These are phyloP conservation scores for Stomorhina lunata DNA, from an alignment of 2,888 invertebrate species.

Conservation along the genomic window DNA sequence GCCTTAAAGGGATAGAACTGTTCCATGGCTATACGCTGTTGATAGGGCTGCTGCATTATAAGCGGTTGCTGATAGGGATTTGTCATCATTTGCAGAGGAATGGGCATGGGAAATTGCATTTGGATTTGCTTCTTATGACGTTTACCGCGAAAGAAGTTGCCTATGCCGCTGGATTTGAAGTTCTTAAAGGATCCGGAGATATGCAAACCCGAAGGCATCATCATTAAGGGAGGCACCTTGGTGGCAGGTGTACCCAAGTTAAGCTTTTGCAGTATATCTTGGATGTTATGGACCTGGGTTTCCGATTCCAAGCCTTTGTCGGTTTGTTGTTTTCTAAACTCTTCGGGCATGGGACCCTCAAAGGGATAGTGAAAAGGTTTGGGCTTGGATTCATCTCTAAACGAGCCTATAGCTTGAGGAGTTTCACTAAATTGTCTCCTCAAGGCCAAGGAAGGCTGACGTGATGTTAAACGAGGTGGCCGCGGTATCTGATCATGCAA, in stretches of 20 bases:
- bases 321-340: slow-evolving; percentile 73
- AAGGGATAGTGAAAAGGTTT: slow-evolving; percentile 78
- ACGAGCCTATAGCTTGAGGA: slow-evolving; percentile 51
- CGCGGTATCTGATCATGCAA: slow-evolving; percentile 74
- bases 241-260: slow-evolving; percentile 67
- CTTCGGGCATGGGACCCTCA: slow-evolving; percentile 76
- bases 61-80: slow-evolving; percentile 63
- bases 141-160: slow-evolving; percentile 77
- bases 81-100: slow-evolving; percentile 69
- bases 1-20: slow-evolving; percentile 87
- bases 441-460: slow-evolving; percentile 70
- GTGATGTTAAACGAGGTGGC: slow-evolving; percentile 74
- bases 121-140: slow-evolving; percentile 76
- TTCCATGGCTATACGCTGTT: slow-evolving; percentile 80
- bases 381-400: slow-evolving; percentile 73
- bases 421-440: slow-evolving; percentile 73
- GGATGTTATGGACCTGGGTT: slow-evolving; percentile 75
- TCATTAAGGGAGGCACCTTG: slow-evolving; percentile 69
- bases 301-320: slow-evolving; percentile 23
- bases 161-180: slow-evolving; percentile 76
- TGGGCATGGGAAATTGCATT: slow-evolving; percentile 70
- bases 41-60: slow-evolving; percentile 65
- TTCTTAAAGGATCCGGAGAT: slow-evolving; percentile 78
- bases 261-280: slow-evolving; percentile 77
- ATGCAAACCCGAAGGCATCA: slow-evolving; percentile 76